phyloP scores from a whole-genome alignment of 2,113 vertebrate genomes.

The Aegotheles bennettii region DNA sequence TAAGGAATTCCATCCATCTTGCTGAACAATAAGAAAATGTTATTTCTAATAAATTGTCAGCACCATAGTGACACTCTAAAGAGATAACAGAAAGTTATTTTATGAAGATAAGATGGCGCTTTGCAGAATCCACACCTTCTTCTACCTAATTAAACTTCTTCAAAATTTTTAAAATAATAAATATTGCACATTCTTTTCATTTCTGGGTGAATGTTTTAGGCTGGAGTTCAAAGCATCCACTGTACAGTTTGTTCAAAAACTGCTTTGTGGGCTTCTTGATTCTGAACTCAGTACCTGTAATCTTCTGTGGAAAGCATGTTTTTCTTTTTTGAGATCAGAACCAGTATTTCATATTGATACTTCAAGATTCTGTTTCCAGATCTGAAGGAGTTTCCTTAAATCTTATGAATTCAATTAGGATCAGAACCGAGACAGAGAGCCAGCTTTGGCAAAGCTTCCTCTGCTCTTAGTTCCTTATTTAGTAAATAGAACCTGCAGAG shows the following conservation, averaged over 20 bases:
- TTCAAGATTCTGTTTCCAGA: neutral
- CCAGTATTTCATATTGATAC: neutral
- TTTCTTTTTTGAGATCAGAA: neutral
- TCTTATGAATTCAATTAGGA: neutral
- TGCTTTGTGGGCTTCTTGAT: neutral
- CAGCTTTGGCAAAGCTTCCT: neutral
- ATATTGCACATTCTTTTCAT: neutral
- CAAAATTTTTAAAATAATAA: neutral
- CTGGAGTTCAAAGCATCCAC: neutral
- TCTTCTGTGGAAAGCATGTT: neutral
- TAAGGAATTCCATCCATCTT: neutral
- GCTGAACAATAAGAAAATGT: neutral
- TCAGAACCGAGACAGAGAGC: neutral
- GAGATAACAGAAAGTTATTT: neutral
- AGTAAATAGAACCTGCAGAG: slow-evolving; percentile 24
- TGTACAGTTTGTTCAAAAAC: neutral
- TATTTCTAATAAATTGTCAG: neutral
- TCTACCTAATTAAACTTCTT: neutral
- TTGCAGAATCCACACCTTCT: neutral
- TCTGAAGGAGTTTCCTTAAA: neutral
- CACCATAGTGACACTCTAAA: neutral
- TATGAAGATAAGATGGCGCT: neutral
- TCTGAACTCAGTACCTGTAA: neutral
- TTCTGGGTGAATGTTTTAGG: neutral
- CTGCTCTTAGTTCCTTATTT: slow-evolving; percentile 37